A percentile compares a stretch with the other conserved stretches of the same genome.
These are phyloP conservation scores for Eonycteris spelaea DNA, from an alignment of 2,113 vertebrate species.

Conservation along the genomic window DNA sequence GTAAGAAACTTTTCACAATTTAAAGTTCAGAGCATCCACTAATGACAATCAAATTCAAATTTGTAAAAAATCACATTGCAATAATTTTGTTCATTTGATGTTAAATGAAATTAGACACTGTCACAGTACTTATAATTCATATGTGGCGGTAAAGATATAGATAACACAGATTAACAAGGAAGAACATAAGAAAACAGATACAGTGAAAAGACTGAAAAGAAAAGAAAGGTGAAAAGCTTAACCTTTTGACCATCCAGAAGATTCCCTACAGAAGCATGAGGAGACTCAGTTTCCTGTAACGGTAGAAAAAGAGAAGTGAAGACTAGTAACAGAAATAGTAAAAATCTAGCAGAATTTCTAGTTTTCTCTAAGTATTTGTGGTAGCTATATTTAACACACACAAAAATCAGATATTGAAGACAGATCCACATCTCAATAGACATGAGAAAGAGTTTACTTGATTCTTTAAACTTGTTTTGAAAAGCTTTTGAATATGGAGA, in stretches of 20 bases:
- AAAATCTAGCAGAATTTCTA: not conserved
- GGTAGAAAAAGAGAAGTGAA: constrained; percentile 80
- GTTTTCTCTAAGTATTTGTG: not conserved
- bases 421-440: not conserved
- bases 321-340: constrained; percentile 42
- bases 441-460: not conserved
- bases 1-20: not conserved
- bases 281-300: constrained; percentile 83
- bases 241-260: constrained; percentile 86
- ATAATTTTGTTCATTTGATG: not conserved
- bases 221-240: constrained; percentile 68
- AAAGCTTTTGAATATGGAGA: constrained; percentile 43
- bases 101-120: not conserved
- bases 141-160: not conserved
- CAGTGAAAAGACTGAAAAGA: constrained; percentile 12
- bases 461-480: constrained; percentile 25
- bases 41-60: not conserved
- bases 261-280: constrained; percentile 81
- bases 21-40: not conserved
- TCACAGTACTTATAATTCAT: not conserved
- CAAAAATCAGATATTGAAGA: not conserved
- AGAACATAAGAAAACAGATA: not conserved
- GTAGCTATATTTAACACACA: not conserved
- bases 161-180: not conserved
- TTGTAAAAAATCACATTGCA: not conserved